Evolutionary conservation across 2,797 vertebrate genomes (phyloP), one percentile per base, ranked within the genome.

Genomic region (Meda fulgida): DNA sequence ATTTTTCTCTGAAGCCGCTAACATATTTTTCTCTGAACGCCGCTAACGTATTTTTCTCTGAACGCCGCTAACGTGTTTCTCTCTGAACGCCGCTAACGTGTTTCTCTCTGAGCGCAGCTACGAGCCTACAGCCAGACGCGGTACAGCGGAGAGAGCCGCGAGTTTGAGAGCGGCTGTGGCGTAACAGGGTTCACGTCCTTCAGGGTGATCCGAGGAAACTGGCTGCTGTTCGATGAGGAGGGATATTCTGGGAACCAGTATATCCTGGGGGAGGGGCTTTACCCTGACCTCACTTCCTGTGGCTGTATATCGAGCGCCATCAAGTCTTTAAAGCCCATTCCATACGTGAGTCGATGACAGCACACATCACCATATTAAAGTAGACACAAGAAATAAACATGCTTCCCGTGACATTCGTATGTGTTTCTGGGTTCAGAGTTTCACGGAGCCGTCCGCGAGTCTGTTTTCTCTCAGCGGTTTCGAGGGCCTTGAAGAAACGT

Each of bases 211-310:
- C 94, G 93, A 60, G 96, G 96, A 91, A 18, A 96, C 87, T 97
- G 96, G 96, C 93, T 96, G 87, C 93, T 97, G 53, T 95, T 85
- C 88, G 96, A 96, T 88, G 78, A 94, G 87, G 94, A 93, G 86
- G 92, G 94, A 90, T 88, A 84, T 46, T 81, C 89, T 91, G 91
- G 93, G 83, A 94, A 94, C 91, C 95, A 96, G 58, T 97, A 95
- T 88, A 93, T 97, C 79, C 88, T 97, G 89, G 95, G 95, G 92
- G 96, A 97, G 93, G 96, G 96, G 31, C 94, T 95, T 86, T 97
- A 96, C 18, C 77, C 92, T 89, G 94, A 96, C 88, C 95, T 97
- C 86, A 90, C 88, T 91, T 96, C 95, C 87, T 96, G 95, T 85
- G 96, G 96, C 88, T 96, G 95, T 88, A 91, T 92, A 0, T 67